These are phyloP conservation scores for Lates calcarifer DNA, from an alignment of 2,113 vertebrate genomes.

Conservation along the genomic window DNA sequence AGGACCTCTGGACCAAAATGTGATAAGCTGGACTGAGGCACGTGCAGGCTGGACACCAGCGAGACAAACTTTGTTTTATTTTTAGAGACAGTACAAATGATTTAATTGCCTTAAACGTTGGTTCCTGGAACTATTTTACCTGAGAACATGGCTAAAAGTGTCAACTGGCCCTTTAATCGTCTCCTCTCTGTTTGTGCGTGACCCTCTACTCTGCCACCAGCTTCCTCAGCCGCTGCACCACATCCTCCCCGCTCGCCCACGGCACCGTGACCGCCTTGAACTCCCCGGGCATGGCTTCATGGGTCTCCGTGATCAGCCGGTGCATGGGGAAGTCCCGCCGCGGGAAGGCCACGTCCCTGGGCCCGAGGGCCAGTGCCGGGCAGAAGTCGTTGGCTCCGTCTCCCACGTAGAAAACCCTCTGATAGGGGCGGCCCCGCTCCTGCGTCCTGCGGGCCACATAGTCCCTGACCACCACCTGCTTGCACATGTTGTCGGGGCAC, in stretches of 20 bases:
- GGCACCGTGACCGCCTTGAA: conserved; percentile 91
- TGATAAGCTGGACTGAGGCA: conserved; percentile 26
- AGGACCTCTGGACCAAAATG: conserved; percentile 24
- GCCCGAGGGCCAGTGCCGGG: conserved; percentile 85
- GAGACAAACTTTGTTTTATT: not conserved
- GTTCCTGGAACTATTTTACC: conserved; percentile 31
- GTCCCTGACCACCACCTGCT: conserved; percentile 89
- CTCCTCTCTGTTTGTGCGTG: not conserved
- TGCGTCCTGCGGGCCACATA: conserved; percentile 88
- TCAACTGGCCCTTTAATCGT: not conserved
- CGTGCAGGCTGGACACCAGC: not conserved
- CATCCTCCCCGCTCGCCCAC: conserved; percentile 89
- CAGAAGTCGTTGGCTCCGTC: conserved; percentile 99
- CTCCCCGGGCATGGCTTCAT: conserved; percentile 86
- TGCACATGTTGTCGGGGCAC: conserved; percentile 97
- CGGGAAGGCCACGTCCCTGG: conserved; percentile 90
- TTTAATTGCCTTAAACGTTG: conserved; percentile 36
- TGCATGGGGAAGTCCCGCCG: conserved; percentile 95
- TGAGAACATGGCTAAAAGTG: conserved; percentile 54
- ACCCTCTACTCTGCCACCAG: conserved; percentile 79
- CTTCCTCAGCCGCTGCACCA: conserved; percentile 89
- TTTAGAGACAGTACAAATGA: not conserved
- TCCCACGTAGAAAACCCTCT: conserved; percentile 92
- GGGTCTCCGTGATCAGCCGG: conserved; percentile 88
- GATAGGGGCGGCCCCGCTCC: conserved; percentile 87